Evolutionary conservation across 30 jellyfish, hydroid and myxozoan genomes (phyloP).

Genomic region (Mastigias papua): DNA sequence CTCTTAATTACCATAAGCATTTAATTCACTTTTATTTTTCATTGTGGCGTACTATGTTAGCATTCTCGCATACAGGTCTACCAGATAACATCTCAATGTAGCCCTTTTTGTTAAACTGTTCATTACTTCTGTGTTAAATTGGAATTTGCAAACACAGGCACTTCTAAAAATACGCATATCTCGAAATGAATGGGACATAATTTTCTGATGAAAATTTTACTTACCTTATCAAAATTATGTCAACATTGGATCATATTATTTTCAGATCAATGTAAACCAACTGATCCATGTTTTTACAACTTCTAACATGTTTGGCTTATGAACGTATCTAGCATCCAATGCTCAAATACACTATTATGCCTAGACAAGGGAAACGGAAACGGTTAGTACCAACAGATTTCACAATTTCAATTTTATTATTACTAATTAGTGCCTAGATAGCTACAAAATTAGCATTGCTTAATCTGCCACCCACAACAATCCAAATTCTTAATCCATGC

Average conservation of each 20-base stretch:
- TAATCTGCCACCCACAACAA: not conserved
- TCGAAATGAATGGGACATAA: slow-evolving; percentile 17
- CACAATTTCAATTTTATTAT: slow-evolving; percentile 65
- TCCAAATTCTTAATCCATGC: not conserved
- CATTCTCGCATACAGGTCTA: no score
- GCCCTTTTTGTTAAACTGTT: no score
- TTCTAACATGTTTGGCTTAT: slow-evolving; percentile 56
- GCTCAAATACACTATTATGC: slow-evolving; percentile 34
- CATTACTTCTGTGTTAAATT: no score
- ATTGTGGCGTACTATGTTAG: no score
- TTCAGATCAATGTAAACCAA: slow-evolving; percentile 72
- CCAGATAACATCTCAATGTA: no score
- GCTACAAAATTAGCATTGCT: slow-evolving; percentile 3
- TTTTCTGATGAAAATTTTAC: slow-evolving; percentile 11
- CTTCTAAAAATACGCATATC: not conserved
- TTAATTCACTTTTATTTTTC: no score
- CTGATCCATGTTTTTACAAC: slow-evolving; percentile 51
- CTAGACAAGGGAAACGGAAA: slow-evolving; percentile 66
- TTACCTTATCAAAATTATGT: slow-evolving; percentile 35
- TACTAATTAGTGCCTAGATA: slow-evolving; percentile 8
- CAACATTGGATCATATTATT: slow-evolving; percentile 73
- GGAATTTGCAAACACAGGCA: not conserved
- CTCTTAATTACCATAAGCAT: no score
- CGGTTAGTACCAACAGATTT: slow-evolving; percentile 68
- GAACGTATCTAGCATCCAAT: slow-evolving; percentile 59